A percentile compares a stretch with the other conserved stretches of the same genome.
These are phyloP conservation scores for Takifugu ocellatus DNA, from an alignment of 2,797 vertebrate species.

Conservation along the genomic window DNA sequence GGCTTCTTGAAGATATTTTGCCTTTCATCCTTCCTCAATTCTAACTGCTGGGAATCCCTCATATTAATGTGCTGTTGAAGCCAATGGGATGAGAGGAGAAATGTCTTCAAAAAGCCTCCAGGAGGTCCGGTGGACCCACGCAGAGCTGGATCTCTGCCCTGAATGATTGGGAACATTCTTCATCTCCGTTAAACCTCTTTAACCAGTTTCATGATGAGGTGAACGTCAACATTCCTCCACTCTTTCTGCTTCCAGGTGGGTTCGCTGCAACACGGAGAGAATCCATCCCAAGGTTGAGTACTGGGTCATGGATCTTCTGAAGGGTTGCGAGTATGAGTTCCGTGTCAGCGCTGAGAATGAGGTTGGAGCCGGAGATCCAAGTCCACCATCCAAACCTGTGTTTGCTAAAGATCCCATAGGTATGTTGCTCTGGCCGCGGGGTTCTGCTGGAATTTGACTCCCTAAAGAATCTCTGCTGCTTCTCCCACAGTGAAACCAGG, in stretches of 20 bases:
- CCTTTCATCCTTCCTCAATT: too few relatives aligned
- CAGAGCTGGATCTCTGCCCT: too few relatives aligned
- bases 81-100: too few relatives aligned
- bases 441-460: not conserved
- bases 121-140: too few relatives aligned
- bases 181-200: too few relatives aligned
- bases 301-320: conserved; percentile 89
- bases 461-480: not conserved
- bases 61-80: too few relatives aligned
- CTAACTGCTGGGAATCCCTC: too few relatives aligned
- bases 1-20: too few relatives aligned
- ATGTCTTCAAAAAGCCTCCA: too few relatives aligned
- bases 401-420: conserved; percentile 97
- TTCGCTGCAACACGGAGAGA: conserved; percentile 83
- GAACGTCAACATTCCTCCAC: not conserved
- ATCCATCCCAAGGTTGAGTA: conserved; percentile 87
- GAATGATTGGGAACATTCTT: too few relatives aligned
- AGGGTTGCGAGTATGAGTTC: conserved; percentile 98
- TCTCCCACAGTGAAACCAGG: conserved; percentile 84
- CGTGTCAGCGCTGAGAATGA: conserved; percentile 95
- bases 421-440: conserved; percentile 55
- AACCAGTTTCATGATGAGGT: not conserved
- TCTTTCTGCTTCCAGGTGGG: conserved; percentile 78
- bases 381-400: conserved; percentile 92
- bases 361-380: conserved; percentile 92